Conservation (phyloP, 2,888 invertebrate species). For the Taenaris catops region DNA sequence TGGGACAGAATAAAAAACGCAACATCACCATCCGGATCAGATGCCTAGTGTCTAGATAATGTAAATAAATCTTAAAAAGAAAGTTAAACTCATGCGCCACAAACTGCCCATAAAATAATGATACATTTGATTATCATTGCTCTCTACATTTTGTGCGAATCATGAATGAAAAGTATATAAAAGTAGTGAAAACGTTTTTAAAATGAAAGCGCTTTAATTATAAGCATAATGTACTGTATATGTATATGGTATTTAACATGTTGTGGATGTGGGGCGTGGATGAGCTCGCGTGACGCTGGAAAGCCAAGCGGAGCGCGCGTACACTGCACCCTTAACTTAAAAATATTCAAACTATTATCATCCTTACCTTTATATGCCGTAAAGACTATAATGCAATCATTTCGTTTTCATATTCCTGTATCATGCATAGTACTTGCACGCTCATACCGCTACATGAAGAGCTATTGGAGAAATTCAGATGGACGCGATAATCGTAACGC, state of each 20-base stretch:
- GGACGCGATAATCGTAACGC: constrained; percentile 37
- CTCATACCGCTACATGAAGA: constrained; percentile 22
- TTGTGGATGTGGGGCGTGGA: constrained; percentile 35
- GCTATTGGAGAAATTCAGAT: constrained; percentile 37
- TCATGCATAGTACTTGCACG: constrained; percentile 9
- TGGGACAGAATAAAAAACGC: too few species aligned
- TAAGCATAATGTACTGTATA: constrained; percentile 31
- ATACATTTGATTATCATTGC: constrained; percentile 14
- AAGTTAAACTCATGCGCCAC: constrained; percentile 5
- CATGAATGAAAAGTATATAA: constrained; percentile 16
- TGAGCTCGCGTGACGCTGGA: constrained; percentile 33
- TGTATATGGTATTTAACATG: constrained; percentile 39
- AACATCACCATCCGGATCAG: too few species aligned
- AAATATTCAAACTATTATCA: constrained; percentile 11
- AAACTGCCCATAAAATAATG: constrained; percentile 6
- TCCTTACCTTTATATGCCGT: constrained; percentile 5
- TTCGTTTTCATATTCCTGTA: constrained; percentile 1
- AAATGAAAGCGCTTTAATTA: constrained; percentile 25
- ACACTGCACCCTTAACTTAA: constrained; percentile 9
- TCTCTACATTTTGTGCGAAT: constrained; percentile 16
- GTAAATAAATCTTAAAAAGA: constrained; percentile 1
- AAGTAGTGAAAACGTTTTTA: constrained; percentile 25
- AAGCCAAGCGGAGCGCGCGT: constrained; percentile 22
- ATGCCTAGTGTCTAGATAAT: too few species aligned
- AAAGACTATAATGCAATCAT: constrained; percentile 14